Base-by-base conservation (phyloP, 1,140 invertebrate species). In the Drosophila grimshawi region DNA sequence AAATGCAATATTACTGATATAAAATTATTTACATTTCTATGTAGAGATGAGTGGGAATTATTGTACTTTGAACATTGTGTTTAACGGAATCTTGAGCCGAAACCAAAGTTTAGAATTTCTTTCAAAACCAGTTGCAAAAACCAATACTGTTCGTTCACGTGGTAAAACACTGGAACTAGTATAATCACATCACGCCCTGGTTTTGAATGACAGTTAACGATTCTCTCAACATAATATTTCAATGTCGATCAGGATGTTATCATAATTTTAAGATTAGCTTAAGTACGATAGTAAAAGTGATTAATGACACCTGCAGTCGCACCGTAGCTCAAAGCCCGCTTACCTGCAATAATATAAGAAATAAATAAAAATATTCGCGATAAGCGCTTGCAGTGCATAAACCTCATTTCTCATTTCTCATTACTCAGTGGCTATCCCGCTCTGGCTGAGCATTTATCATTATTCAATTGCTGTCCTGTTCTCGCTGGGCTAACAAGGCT, bases 351-450 rank as follows among this genome's bases (percentile, higher is more conserved):
- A n/a, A 4, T n/a, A n/a, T 7, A 43, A 3, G 19, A 39, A n/a
- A 4, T n/a, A n/a, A n/a, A 43, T 1, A 43, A 43, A 3, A n/a
- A 43, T n/a, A 55, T 61, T 43, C 65, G 11, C 43, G 57, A 76
- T 80, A 78, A 80, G 65, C 68, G 35, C 7, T 30, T 19, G 19
- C 48, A 41, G 29, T 49, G 66, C 68, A 71, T 71, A 65, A 64
- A 76, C 73, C 61, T 39, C 27, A 53, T 70, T 57, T 65, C 10
- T 46, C 52, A 52, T 56, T 61, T 27, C 43, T 46, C 57, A 60
- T 60, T 60, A 33, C 3, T n/a, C 39, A 7, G 39, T n/a, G 53
- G 35, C 10, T 19, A 27, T 41, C 37, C 11, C 4, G 29, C 27
- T 30, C 37, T 46, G 29, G 3, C 30, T 35, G n/a, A 7, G 7